Percentiles rank a stretch among this genome's conserved stretches.
Evolutionary conservation across 2,888 invertebrate genomes (phyloP).

Genomic region (Rhimphoctona megacephalus): DNA sequence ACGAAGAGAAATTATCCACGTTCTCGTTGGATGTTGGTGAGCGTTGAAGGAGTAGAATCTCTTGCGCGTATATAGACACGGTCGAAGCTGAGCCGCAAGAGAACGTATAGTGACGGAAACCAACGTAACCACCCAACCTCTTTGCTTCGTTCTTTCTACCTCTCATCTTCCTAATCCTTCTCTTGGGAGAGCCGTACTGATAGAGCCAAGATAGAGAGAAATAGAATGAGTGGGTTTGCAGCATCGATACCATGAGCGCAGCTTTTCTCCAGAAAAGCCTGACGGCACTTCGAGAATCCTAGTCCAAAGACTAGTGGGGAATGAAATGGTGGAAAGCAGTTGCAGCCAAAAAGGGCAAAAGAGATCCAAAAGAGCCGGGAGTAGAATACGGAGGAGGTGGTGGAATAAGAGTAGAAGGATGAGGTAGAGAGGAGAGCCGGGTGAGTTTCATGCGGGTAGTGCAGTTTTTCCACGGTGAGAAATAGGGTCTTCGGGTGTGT

Average conservation of each 20-base stretch:
- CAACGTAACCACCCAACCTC: slow-evolving; percentile 57
- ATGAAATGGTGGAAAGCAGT: slow-evolving; percentile 63
- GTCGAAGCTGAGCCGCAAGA: slow-evolving; percentile 59
- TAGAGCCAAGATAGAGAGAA: slow-evolving; percentile 61
- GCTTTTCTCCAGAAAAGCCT: slow-evolving; percentile 67
- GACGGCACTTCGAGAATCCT: slow-evolving; percentile 64
- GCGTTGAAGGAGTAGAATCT: slow-evolving; percentile 44
- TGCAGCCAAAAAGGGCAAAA: slow-evolving; percentile 65
- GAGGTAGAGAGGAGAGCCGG: slow-evolving; percentile 48
- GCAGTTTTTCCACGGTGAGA: slow-evolving; percentile 83
- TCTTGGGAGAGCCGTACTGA: slow-evolving; percentile 61
- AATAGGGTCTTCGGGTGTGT: slow-evolving; percentile 84
- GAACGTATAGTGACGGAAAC: slow-evolving; percentile 56
- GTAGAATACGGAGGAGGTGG: slow-evolving; percentile 20
- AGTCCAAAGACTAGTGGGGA: slow-evolving; percentile 50
- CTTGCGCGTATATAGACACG: slow-evolving; percentile 50
- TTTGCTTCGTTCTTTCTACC: slow-evolving; percentile 70
- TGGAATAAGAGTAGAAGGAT: slow-evolving; percentile 8
- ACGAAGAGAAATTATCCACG: slow-evolving; percentile 71
- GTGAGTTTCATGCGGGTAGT: slow-evolving; percentile 72
- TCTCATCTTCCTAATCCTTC: slow-evolving; percentile 81
- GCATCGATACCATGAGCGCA: slow-evolving; percentile 76
- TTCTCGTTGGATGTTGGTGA: slow-evolving; percentile 56
- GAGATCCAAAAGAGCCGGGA: slow-evolving; percentile 57
- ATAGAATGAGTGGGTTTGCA: slow-evolving; percentile 69